Evolutionary conservation across 1,140 invertebrate genomes (phyloP), one percentile per base, ranked within the genome.

Genomic region (Vanessa tameamea): DNA sequence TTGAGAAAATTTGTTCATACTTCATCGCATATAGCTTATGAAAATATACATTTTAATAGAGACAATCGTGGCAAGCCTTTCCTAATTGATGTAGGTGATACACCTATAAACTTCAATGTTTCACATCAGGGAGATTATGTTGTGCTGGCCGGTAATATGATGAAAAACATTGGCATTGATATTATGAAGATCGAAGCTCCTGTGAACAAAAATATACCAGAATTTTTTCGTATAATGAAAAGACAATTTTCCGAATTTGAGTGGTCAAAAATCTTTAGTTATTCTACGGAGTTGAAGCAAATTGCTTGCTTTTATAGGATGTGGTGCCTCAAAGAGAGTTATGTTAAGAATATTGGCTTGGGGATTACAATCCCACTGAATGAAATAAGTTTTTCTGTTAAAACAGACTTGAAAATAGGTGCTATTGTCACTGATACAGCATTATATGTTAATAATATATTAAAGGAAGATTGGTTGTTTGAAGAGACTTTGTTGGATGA

Each of bases 281-380:
- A 81, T 74, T 15, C 77, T 14, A 91, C 93, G 53, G 93, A 95
- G 65, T 77, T 81, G 14, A 94, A 95, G 57, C 93, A 96, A 92
- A 81, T 97, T 15, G 89, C 91, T 9, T 95, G 95, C 78, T 99
- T 99, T 88, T 98, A 96, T 87, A 94, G 98, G 72, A 94, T 97
- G 85, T 99, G 98, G 98, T 96, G 97, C 78, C 92, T 99, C n/a
- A 99, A 99, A 93, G 98, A 99, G 88, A 97, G 97, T 88, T 98
- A 98, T 87, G 96, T 98, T 0, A 99, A 99, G 93, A 98, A 98
- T 72, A 94, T 96, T 61, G 98, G 98, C 23, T 92, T 96, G 16
- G 98, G 98, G 31, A 95, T 99, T 55, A 96, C 95, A 0, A 93
- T 97, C 78, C 95, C 97, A 81, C 93, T 99, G 23, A 89, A 94